A percentile compares a stretch with the other conserved stretches of the same genome.
Conservation (phyloP, 2,888 invertebrate species). For the Protophormia terraenovae region DNA sequence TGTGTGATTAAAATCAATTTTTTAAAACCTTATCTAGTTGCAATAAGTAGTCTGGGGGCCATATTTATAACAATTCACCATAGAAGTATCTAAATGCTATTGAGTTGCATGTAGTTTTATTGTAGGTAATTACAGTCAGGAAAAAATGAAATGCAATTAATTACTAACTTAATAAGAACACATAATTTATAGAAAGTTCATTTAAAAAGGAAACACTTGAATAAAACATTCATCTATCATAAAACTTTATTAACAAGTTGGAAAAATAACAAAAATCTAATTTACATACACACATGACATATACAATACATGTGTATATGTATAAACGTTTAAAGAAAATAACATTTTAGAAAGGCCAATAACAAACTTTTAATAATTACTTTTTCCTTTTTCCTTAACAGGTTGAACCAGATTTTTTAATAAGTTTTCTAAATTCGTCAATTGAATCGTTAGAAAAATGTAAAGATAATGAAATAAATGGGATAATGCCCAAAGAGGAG, state of each 20-base stretch:
- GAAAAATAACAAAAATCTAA: background rate
- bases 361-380: background rate
- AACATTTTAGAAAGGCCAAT: background rate
- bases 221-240: conserved; percentile 1
- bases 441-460: conserved; percentile 83
- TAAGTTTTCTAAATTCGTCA: conserved; percentile 88
- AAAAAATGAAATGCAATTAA: conserved; percentile 62
- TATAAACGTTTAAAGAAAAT: background rate
- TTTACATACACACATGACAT: background rate
- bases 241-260: background rate
- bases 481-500: conserved; percentile 83
- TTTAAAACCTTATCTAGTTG: too few relatives aligned
- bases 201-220: background rate
- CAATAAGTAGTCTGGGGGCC: background rate
- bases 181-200: conserved; percentile 5
- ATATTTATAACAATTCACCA: background rate
- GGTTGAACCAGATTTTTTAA: conserved; percentile 88
- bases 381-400: conserved; percentile 74
- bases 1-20: too few relatives aligned
- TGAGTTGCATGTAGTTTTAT: background rate
- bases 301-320: too few relatives aligned
- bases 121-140: conserved; percentile 54
- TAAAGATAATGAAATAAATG: conserved; percentile 80
- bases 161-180: conserved; percentile 29
- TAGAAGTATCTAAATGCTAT: background rate